Conservation (phyloP, 64 coral and sea anemone genomes). For the Stichodactyla helianthus region DNA sequence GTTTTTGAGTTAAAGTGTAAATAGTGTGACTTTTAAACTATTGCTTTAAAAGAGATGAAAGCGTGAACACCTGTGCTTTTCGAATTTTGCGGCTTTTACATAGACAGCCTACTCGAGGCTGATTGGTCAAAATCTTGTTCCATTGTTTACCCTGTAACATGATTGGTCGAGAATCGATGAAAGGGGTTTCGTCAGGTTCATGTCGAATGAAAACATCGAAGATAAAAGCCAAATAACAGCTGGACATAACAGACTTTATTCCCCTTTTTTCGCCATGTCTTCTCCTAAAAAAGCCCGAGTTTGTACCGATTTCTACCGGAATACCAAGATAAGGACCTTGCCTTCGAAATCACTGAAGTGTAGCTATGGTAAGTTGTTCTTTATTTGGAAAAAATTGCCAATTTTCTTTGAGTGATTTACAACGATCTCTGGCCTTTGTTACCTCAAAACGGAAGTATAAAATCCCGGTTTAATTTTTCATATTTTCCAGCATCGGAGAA, state of each 20-base stretch:
- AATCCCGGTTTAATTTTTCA: not conserved
- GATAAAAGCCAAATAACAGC: conserved; percentile 52
- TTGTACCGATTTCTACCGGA: conserved; percentile 59
- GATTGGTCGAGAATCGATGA: conserved; percentile 42
- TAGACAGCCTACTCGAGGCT: not conserved
- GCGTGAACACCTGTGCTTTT: conserved; percentile 7
- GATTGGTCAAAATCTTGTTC: not conserved
- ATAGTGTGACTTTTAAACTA: not conserved
- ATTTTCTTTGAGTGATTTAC: not conserved
- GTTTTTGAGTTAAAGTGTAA: not conserved
- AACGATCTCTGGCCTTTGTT: not conserved
- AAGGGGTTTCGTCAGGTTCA: conserved; percentile 56
- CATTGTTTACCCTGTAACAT: conserved; percentile 27
- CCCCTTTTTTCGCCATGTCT: conserved; percentile 36
- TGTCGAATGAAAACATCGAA: conserved; percentile 55
- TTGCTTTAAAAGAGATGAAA: not conserved
- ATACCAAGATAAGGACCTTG: conserved; percentile 20
- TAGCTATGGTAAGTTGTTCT: conserved; percentile 33
- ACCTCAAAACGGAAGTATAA: not conserved
- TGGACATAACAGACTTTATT: conserved; percentile 18
- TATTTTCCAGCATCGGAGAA: not conserved
- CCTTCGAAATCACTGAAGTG: conserved; percentile 11
- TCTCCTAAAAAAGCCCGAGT: conserved; percentile 47
- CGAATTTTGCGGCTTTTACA: conserved; percentile 30
- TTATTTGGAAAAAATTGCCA: not conserved